Evolutionary conservation across 2,888 invertebrate genomes (phyloP).

Genomic region (Lucinisca nassula): DNA sequence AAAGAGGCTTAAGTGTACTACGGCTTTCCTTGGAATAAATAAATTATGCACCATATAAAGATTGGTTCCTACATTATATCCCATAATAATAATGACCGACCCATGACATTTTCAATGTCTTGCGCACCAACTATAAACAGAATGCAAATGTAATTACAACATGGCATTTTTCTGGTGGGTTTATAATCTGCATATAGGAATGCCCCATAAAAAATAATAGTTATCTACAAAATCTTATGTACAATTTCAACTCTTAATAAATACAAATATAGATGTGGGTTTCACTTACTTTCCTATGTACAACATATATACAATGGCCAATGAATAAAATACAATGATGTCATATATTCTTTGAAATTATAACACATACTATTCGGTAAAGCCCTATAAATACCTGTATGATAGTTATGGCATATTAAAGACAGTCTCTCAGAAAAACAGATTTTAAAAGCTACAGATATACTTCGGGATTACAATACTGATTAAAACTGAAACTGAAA

Average conservation of each 20-base stretch:
- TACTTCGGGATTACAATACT: too few species aligned
- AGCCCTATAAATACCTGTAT: too few species aligned
- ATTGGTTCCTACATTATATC: neutral
- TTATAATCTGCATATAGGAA: neutral
- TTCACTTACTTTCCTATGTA: neutral
- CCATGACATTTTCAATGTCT: neutral
- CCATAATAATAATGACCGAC: neutral
- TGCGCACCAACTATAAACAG: neutral
- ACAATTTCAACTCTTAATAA: conserved; percentile 4
- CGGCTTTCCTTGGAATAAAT: neutral
- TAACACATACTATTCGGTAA: too few species aligned
- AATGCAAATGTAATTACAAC: neutral
- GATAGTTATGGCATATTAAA: too few species aligned
- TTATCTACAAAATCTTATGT: conserved; percentile 11
- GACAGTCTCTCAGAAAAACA: too few species aligned
- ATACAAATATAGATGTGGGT: conserved; percentile 13
- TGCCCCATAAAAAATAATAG: neutral
- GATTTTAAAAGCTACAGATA: too few species aligned
- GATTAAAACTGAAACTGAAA: too few species aligned
- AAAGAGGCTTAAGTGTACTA: too few species aligned
- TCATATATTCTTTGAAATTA: neutral
- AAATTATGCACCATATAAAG: neutral
- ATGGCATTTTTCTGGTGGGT: neutral
- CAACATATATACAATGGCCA: neutral
- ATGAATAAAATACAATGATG: neutral